Base-by-base conservation (phyloP, 2,113 vertebrate genomes). In the Eupsittula cactorum region DNA sequence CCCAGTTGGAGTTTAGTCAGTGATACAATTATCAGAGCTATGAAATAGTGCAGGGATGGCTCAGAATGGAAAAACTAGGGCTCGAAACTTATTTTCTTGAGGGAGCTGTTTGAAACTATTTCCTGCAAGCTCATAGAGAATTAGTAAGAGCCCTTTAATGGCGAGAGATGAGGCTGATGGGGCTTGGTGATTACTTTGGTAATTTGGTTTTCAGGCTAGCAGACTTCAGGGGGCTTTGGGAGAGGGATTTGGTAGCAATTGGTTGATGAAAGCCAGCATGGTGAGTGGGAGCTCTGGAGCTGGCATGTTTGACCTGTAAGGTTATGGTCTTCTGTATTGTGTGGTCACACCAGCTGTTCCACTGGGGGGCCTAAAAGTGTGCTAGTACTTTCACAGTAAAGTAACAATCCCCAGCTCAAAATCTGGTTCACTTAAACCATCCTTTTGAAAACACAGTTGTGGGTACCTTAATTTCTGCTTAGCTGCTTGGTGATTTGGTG, bases 1-100 rank as follows among this genome's bases (percentile, higher is more conserved):
- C 97, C 97, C 97, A 93, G 94, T 96, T 96, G 97, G 95, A 94
- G 88, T 80, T 97, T 96, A 98, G 97, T 97, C 98, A 98, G 82
- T 95, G 95, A 88, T 95, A 89, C 85, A 97, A 94, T 95, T 97
- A 96, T 97, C 96, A 95, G 96, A 95, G 91, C 88, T 94, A 93
- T 96, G 92, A 98, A 98, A 97, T 90, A 97, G 93, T 95, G 97
- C 96, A 86, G 93, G 81, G 92, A 95, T 96, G 95, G 91, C 90
- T 97, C 28, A 23, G 82, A 53, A 50, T 94, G 97, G 95, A 97
- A 97, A 97, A 97, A 93, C 27, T 31, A 90, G 77, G 46, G 63
- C 93, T 94, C 27, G 23, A 82, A 96, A 63, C 80, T 78, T 25
- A 8, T 53, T 90, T 95, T 91, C 91, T 93, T 94, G 80, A 82